These are phyloP conservation scores for Morelia viridis DNA, from an alignment of 2,797 vertebrate genomes.

Conservation along the genomic window DNA sequence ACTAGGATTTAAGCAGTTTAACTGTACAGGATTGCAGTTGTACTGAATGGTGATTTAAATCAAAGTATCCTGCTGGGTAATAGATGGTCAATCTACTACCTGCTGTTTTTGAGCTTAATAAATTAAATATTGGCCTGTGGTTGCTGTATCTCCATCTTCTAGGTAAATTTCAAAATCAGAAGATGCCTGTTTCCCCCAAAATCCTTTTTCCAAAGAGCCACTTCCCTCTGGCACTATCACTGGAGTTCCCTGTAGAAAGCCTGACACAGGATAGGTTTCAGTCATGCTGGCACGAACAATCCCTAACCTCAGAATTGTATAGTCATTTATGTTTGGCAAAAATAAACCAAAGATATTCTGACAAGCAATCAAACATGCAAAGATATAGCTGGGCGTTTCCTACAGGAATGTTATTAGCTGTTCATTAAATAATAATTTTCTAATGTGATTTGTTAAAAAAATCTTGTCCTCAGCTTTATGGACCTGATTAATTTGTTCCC, in stretches of 20 bases:
- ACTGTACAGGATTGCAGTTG: neutral
- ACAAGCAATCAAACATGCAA: conserved; percentile 3
- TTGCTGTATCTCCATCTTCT: neutral
- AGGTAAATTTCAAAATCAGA: conserved; percentile 8
- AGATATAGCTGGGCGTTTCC: neutral
- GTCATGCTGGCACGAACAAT: neutral
- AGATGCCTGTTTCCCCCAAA: neutral
- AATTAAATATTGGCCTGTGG: conserved; percentile 9
- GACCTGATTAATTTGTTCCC: conserved; percentile 39
- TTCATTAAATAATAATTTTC: neutral
- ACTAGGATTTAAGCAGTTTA: conserved; percentile 10
- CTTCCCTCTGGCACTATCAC: neutral
- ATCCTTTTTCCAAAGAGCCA: neutral
- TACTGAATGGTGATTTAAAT: conserved; percentile 27
- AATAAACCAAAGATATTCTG: neutral
- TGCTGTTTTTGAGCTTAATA: conserved; percentile 1
- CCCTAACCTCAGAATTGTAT: neutral
- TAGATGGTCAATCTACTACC: conserved; percentile 2
- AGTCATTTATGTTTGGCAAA: neutral
- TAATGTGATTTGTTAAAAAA: neutral
- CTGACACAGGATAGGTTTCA: neutral
- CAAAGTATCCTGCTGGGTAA: conserved; percentile 1
- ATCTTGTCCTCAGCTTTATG: conserved; percentile 41
- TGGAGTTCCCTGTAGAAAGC: neutral
- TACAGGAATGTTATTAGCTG: neutral